Evolutionary conservation across 2,113 vertebrate genomes (phyloP).

Genomic region (Megaceryle maxima): DNA sequence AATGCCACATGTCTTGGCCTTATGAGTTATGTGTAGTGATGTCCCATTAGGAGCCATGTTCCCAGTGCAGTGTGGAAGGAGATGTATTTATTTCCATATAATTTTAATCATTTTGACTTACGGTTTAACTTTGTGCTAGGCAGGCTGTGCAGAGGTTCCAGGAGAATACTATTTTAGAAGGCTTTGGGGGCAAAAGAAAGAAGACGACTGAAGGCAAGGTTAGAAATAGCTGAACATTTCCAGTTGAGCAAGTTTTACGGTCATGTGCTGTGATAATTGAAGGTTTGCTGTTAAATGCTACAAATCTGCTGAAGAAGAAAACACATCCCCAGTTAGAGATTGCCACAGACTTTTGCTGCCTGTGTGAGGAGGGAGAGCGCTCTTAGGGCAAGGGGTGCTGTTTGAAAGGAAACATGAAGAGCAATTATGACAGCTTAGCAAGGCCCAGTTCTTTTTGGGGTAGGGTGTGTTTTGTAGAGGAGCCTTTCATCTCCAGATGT

Average conservation of each 20-base stretch:
- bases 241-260: constrained; percentile 59
- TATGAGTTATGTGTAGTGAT: constrained; percentile 27
- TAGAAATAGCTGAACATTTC: constrained; percentile 59
- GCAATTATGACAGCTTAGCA: neutral
- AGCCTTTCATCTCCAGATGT: neutral
- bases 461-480: neutral
- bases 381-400: neutral
- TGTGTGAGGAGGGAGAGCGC: neutral
- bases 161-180: neutral
- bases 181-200: constrained; percentile 40
- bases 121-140: neutral
- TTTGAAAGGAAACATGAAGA: neutral
- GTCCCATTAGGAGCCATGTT: constrained; percentile 1
- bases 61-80: neutral
- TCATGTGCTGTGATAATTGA: constrained; percentile 62
- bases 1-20: constrained; percentile 20
- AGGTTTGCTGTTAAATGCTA: constrained; percentile 50
- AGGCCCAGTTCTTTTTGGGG: neutral
- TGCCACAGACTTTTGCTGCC: neutral
- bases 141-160: neutral
- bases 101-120: constrained; percentile 28
- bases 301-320: neutral
- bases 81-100: constrained; percentile 37
- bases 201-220: constrained; percentile 51
- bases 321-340: neutral